A percentile compares a stretch with the other conserved stretches of the same genome.
These are phyloP conservation scores for Phortica magna DNA, from an alignment of 2,888 invertebrate species.

Conservation along the genomic window DNA sequence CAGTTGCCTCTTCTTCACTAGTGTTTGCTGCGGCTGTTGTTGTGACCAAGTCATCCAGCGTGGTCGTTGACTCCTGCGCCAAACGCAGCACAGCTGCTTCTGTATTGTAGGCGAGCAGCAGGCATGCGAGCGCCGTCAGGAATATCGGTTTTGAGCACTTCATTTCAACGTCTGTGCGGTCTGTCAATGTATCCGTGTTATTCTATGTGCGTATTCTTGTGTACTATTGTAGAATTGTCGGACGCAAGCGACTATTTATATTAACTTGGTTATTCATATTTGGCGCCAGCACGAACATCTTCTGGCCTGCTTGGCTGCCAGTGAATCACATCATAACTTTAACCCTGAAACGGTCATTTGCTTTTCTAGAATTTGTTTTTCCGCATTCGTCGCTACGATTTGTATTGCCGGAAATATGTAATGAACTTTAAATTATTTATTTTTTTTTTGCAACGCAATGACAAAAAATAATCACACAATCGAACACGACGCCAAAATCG, in stretches of 20 bases:
- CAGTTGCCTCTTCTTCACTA: constrained; percentile 37
- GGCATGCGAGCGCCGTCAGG: constrained; percentile 38
- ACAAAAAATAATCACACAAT: not conserved
- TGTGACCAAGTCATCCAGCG: not conserved
- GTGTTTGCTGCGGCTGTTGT: constrained; percentile 46
- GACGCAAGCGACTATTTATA: constrained; percentile 50
- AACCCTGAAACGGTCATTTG: constrained; percentile 62
- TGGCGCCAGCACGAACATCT: not conserved
- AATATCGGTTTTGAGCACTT: not conserved
- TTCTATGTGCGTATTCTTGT: constrained; percentile 30
- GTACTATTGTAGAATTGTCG: constrained; percentile 23
- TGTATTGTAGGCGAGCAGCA: constrained; percentile 46
- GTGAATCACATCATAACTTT: constrained; percentile 63
- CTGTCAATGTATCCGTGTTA: constrained; percentile 20
- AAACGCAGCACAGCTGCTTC: constrained; percentile 45
- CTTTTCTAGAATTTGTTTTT: constrained; percentile 51
- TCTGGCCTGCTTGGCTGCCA: constrained; percentile 33
- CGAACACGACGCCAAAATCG: constrained; percentile 57
- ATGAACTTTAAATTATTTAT: constrained; percentile 37
- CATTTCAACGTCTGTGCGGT: too few relatives aligned
- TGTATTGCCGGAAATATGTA: constrained; percentile 65
- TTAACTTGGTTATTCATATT: constrained; percentile 5
- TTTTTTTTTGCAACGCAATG: not conserved
- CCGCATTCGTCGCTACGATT: constrained; percentile 56
- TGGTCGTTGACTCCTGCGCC: constrained; percentile 41